These are phyloP conservation scores for Glaucomys volans DNA, from an alignment of 2,113 vertebrate genomes.

Conservation along the genomic window DNA sequence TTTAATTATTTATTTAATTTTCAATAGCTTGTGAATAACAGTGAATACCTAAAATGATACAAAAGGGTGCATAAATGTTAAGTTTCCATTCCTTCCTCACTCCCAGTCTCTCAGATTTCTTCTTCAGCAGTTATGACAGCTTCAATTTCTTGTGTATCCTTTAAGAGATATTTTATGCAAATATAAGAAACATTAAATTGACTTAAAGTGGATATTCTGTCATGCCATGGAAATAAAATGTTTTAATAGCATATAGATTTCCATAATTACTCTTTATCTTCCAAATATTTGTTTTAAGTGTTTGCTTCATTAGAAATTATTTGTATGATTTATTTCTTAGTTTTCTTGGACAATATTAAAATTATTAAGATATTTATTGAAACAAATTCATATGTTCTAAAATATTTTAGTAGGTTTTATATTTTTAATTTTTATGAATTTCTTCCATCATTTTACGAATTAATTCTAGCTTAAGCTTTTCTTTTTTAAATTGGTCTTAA, in stretches of 20 bases:
- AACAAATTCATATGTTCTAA: not conserved
- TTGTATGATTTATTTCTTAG: not conserved
- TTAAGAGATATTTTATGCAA: not conserved
- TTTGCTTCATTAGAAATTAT: slow-evolving; percentile 8
- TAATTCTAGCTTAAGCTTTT: not conserved
- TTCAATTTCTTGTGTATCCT: not conserved
- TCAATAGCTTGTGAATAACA: not conserved
- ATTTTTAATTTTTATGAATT: not conserved
- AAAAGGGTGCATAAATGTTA: not conserved
- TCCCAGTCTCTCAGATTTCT: not conserved
- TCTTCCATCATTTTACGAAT: not conserved
- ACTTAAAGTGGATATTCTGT: slow-evolving; percentile 50
- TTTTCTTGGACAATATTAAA: not conserved
- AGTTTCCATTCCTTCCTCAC: not conserved
- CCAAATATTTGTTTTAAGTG: not conserved
- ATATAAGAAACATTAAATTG: not conserved
- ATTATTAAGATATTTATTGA: not conserved
- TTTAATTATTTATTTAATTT: not conserved
- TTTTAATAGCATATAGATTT: slow-evolving; percentile 43
- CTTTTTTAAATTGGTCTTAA: not conserved
- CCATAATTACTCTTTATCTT: not conserved
- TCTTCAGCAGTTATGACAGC: not conserved
- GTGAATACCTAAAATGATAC: not conserved
- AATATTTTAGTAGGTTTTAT: not conserved
- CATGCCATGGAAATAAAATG: not conserved